Percentiles rank a stretch among this genome's conserved stretches.
Evolutionary conservation across 1,140 invertebrate genomes (phyloP).

Genomic region (Aphaenogaster floridana): DNA sequence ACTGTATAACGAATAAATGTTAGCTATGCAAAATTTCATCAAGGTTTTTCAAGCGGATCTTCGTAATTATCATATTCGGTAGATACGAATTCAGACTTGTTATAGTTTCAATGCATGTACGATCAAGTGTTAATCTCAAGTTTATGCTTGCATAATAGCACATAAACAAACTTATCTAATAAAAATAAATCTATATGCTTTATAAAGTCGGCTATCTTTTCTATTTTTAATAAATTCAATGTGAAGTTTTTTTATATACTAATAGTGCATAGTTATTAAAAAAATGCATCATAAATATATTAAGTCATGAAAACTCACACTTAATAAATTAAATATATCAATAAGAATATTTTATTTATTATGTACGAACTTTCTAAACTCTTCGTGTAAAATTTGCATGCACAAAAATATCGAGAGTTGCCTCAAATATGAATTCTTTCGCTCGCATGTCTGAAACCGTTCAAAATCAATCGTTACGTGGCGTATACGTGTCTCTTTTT

Average conservation of each 20-base stretch:
- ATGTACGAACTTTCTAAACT: not conserved
- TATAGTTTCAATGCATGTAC: too few relatives aligned
- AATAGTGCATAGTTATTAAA: not conserved
- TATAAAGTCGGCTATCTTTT: not conserved
- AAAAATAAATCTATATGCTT: not conserved
- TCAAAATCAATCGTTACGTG: conserved; percentile 36
- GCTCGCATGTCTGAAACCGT: conserved; percentile 9
- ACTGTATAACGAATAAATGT: too few relatives aligned
- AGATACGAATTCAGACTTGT: too few relatives aligned
- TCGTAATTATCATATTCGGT: too few relatives aligned
- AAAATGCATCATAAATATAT: not conserved
- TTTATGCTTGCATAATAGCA: too few relatives aligned
- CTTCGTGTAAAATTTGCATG: not conserved
- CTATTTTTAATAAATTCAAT: not conserved
- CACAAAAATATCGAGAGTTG: not conserved
- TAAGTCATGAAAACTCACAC: not conserved
- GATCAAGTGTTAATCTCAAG: too few relatives aligned
- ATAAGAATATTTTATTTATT: conserved; percentile 5
- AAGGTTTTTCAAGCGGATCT: too few relatives aligned
- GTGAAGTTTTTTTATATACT: not conserved
- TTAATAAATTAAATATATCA: conserved; percentile 5
- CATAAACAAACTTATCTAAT: too few relatives aligned
- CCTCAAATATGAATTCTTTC: conserved; percentile 3
- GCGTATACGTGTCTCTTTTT: conserved; percentile 11
- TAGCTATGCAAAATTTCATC: too few relatives aligned